Evolutionary conservation across 2,888 invertebrate species (phyloP).

Genomic region (Frankliniella fusca): DNA sequence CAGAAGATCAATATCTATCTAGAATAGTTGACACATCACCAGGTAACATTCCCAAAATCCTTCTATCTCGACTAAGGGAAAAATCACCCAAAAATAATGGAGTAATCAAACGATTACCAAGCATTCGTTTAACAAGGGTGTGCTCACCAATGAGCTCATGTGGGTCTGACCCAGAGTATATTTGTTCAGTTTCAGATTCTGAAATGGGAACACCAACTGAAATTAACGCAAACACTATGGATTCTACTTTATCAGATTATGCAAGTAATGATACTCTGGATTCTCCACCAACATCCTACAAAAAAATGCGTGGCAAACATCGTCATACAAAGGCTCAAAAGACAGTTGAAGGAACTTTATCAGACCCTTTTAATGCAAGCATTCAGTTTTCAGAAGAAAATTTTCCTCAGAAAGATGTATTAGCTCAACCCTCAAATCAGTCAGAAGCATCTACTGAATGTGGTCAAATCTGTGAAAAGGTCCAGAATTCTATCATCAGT

Average conservation of each 20-base stretch:
- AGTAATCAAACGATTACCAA: not conserved
- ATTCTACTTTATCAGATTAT: not conserved
- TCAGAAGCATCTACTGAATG: too few species aligned
- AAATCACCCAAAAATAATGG: not conserved
- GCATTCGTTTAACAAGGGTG: not conserved
- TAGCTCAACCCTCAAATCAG: too few species aligned
- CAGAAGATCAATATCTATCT: not conserved
- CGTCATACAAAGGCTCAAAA: not conserved
- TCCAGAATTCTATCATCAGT: too few species aligned
- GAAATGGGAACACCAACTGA: not conserved
- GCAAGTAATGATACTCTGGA: not conserved
- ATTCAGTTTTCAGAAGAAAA: not conserved
- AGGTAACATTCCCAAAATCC: constrained; percentile 8
- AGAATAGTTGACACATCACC: not conserved
- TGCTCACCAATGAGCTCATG: not conserved
- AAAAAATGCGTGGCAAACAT: not conserved
- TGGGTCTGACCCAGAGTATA: not conserved
- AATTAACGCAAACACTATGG: not conserved
- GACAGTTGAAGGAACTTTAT: not conserved
- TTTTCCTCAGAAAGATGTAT: too few species aligned
- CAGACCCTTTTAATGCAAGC: too few species aligned
- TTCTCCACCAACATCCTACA: not conserved
- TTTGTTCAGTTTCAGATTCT: not conserved
- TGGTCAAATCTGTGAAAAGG: too few species aligned
- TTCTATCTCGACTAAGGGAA: not conserved